phyloP scores from a whole-genome alignment of 2,113 vertebrate species.

The Myotis davidii region DNA sequence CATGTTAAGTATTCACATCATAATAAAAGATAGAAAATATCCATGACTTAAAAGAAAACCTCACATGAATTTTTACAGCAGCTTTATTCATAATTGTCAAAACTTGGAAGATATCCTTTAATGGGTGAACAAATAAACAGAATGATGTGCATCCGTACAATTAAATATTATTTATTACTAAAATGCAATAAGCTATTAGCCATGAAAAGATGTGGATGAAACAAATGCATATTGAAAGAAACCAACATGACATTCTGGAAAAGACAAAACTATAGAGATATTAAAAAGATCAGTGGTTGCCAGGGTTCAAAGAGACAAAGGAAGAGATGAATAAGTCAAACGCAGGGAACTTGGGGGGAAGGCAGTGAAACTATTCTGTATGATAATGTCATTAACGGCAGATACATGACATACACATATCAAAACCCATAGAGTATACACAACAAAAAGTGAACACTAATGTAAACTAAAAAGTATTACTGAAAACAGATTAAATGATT shows the following conservation, averaged over 20 bases:
- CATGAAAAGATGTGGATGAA: not conserved
- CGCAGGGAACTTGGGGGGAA: not conserved
- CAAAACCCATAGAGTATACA: too few relatives aligned
- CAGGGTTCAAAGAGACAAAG: not conserved
- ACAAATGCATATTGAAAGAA: not conserved
- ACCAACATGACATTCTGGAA: not conserved
- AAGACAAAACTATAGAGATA: not conserved
- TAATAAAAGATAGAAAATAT: not conserved
- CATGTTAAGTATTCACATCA: not conserved
- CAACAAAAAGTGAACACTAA: too few relatives aligned
- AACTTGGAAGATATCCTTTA: too few relatives aligned
- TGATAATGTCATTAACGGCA: not conserved
- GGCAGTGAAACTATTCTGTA: not conserved
- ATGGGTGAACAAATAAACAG: too few relatives aligned
- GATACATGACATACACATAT: not conserved
- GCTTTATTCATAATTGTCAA: too few relatives aligned
- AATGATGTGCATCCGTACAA: not conserved
- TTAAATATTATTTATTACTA: not conserved
- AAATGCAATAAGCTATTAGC: not conserved
- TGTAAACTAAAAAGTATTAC: conserved; percentile 74
- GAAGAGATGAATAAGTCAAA: not conserved
- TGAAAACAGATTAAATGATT: conserved; percentile 94
- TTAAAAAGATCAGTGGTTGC: not conserved
- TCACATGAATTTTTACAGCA: not conserved
- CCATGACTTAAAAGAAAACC: not conserved